Conservation (phyloP, 1,140 invertebrate genomes). For the Drosophila kanapiae region DNA sequence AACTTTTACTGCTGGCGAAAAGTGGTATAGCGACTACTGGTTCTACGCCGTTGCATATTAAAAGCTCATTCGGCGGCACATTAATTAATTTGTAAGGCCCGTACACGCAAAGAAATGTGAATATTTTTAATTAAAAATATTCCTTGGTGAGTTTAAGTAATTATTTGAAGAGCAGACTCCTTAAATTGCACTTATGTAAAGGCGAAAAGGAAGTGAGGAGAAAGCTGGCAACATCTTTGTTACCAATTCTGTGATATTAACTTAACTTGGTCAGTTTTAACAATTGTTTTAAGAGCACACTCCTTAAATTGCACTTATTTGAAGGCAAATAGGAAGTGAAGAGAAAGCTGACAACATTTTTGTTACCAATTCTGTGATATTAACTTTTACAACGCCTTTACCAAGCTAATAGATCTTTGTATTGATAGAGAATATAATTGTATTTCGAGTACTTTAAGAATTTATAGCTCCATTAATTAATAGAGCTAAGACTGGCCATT, state of each 20-base stretch:
- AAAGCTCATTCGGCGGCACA: conserved; percentile 41
- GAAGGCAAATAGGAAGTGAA: too few relatives aligned
- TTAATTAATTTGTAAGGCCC: conserved; percentile 51
- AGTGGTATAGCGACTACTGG: conserved; percentile 64
- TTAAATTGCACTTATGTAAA: too few relatives aligned
- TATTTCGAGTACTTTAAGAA: background rate
- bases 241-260: too few relatives aligned
- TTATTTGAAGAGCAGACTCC: background rate
- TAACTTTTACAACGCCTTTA: too few relatives aligned
- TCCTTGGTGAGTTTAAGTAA: background rate
- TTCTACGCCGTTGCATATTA: conserved; percentile 73
- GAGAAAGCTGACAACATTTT: background rate
- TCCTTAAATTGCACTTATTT: too few relatives aligned
- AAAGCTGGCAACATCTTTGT: background rate
- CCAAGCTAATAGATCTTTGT: too few relatives aligned
- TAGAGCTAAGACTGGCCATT: background rate
- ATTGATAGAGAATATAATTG: too few relatives aligned
- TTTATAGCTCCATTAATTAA: background rate
- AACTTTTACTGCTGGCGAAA: conserved; percentile 52
- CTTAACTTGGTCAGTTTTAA: background rate
- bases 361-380: too few relatives aligned
- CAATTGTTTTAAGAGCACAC: background rate
- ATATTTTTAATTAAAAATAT: background rate
- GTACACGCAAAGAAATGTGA: conserved; percentile 8
- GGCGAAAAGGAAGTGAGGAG: too few relatives aligned